Percentiles rank a stretch among this genome's conserved stretches.
Evolutionary conservation across 2,888 invertebrate genomes (phyloP).

Genomic region (Xylota sylvarum): DNA sequence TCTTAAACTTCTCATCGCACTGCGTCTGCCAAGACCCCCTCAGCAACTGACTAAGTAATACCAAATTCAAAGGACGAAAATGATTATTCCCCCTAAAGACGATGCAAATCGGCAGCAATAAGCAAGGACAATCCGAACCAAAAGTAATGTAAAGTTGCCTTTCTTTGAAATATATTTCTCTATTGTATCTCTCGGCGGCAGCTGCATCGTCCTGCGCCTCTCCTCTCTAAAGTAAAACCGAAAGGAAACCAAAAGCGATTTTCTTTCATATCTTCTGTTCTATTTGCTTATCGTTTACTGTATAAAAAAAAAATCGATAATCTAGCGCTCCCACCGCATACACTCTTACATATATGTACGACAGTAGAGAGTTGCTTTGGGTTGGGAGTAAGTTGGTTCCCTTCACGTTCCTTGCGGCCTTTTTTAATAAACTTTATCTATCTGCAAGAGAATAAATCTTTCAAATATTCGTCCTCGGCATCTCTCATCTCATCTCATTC

Average conservation of each 20-base stretch:
- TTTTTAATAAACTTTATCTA: conserved; percentile 41
- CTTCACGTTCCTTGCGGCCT: background rate
- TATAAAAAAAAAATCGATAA: conserved; percentile 11
- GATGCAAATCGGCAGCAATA: background rate
- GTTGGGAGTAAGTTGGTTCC: background rate
- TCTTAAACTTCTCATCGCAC: no score
- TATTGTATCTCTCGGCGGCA: background rate
- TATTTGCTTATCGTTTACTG: conserved; percentile 18
- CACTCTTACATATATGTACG: no score
- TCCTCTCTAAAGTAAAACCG: background rate
- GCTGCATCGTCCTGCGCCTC: background rate
- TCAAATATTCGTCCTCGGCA: conserved; percentile 9
- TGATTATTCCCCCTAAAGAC: background rate
- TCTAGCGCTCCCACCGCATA: background rate
- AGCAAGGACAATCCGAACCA: background rate
- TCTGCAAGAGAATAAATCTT: conserved; percentile 35
- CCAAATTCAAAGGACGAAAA: no score
- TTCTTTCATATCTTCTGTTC: background rate
- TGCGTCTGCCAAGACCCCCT: no score
- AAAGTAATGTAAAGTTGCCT: background rate
- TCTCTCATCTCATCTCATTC: no score
- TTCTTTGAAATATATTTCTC: background rate
- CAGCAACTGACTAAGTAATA: no score
- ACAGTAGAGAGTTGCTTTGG: background rate
- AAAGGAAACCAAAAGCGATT: background rate